phyloP scores from a whole-genome alignment of 2,888 invertebrate species.

The Alentia gelatinosa region DNA sequence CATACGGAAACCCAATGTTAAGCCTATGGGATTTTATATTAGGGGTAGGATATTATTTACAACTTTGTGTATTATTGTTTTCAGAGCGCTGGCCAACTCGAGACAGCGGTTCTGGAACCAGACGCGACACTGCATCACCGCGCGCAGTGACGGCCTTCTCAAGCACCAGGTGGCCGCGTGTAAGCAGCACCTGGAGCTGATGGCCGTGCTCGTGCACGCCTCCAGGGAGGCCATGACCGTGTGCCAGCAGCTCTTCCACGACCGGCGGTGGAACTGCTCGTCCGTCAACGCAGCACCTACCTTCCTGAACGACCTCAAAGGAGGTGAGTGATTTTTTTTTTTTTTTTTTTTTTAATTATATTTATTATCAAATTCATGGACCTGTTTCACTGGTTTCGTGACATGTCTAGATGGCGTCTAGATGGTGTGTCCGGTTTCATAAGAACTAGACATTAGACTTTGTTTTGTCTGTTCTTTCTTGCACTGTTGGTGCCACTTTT shows the following conservation, averaged over 20 bases:
- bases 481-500: too few relatives aligned
- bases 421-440: too few relatives aligned
- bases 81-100: slow-evolving; percentile 50
- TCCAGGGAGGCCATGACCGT: slow-evolving; percentile 85
- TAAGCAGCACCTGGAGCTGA: slow-evolving; percentile 80
- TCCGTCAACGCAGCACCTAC: slow-evolving; percentile 87
- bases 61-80: not conserved
- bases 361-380: not conserved
- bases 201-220: slow-evolving; percentile 89
- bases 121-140: slow-evolving; percentile 57
- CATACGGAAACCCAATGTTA: too few relatives aligned
- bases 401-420: too few relatives aligned
- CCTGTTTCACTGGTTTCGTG: too few relatives aligned
- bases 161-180: slow-evolving; percentile 74
- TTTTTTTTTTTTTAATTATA: too few relatives aligned
- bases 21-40: too few relatives aligned
- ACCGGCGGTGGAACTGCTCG: slow-evolving; percentile 92
- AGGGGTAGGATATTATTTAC: too few relatives aligned
- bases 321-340: too few relatives aligned
- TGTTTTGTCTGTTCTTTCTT: too few relatives aligned
- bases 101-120: slow-evolving; percentile 59
- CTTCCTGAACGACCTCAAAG: slow-evolving; percentile 88
- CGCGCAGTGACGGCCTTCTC: slow-evolving; percentile 67
- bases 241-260: slow-evolving; percentile 87
- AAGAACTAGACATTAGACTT: too few relatives aligned